Conservation (phyloP, 2,888 invertebrate genomes). For the Pogonocherus hispidulus region DNA sequence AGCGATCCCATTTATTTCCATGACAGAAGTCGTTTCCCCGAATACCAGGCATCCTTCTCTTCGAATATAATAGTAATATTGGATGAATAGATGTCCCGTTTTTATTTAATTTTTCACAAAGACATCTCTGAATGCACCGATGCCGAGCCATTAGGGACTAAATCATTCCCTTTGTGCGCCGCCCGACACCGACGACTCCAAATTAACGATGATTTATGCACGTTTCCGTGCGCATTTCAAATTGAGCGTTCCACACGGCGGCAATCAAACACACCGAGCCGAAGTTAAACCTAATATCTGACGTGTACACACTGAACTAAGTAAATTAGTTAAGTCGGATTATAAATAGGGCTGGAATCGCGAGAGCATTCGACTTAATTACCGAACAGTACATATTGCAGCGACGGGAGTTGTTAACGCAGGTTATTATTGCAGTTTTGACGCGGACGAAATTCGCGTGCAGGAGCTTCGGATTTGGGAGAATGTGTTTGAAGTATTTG, state of each 20-base stretch:
- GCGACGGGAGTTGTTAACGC: neutral
- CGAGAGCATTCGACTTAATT: conserved; percentile 4
- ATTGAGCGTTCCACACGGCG: conserved; percentile 1
- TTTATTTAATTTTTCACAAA: too few species aligned
- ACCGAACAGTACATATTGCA: neutral
- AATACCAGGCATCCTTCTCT: too few species aligned
- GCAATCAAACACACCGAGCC: conserved; percentile 5
- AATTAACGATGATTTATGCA: neutral
- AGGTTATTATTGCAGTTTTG: neutral
- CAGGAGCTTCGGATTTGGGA: too few species aligned
- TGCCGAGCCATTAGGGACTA: too few species aligned
- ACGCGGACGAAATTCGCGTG: neutral
- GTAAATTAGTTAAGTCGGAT: conserved; percentile 23
- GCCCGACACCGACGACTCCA: neutral
- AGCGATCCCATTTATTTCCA: too few species aligned
- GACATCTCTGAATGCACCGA: too few species aligned
- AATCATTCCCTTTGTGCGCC: too few species aligned
- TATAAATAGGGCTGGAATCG: conserved; percentile 11
- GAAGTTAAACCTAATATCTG: conserved; percentile 19
- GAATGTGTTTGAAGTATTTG: too few species aligned
- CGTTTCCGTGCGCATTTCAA: neutral
- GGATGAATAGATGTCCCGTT: too few species aligned
- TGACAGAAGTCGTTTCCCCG: too few species aligned
- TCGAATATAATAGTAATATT: too few species aligned
- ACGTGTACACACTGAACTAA: conserved; percentile 16